A percentile compares a stretch with the other conserved stretches of the same genome.
These are phyloP conservation scores for Anagrus nilaparvatae DNA, from an alignment of 1,140 invertebrate species.

Conservation along the genomic window DNA sequence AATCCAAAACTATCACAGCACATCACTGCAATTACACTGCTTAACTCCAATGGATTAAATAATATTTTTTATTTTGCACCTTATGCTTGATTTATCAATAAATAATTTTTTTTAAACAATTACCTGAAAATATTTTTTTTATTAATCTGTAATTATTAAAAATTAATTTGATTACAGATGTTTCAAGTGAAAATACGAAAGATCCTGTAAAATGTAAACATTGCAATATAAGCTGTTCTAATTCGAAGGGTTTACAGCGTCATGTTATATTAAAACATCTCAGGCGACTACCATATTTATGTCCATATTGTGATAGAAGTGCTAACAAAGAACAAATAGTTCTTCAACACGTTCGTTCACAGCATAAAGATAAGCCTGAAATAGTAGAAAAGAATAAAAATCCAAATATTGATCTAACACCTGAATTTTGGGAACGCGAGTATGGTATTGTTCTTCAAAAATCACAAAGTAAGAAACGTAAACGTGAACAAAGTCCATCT, in stretches of 20 bases:
- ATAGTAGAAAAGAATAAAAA: conserved; percentile 23
- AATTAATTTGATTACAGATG: not conserved
- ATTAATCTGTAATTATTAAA: not conserved
- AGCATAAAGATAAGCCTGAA: conserved; percentile 25
- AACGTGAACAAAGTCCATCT: conserved; percentile 15
- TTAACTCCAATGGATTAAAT: too few relatives aligned
- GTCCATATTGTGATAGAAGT: conserved; percentile 37
- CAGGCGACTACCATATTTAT: conserved; percentile 30
- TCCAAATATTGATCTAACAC: conserved; percentile 22
- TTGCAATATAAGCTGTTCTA: conserved; percentile 28
- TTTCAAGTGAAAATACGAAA: not conserved
- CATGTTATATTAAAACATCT: conserved; percentile 36
- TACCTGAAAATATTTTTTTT: not conserved
- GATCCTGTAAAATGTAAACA: conserved; percentile 32
- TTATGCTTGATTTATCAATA: too few relatives aligned
- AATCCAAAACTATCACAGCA: too few relatives aligned
- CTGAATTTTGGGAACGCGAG: conserved; percentile 37
- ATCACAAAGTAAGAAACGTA: conserved; percentile 19
- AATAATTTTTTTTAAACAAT: not conserved
- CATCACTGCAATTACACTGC: too few relatives aligned
- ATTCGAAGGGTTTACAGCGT: conserved; percentile 33
- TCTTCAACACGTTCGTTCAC: conserved; percentile 27
- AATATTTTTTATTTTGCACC: too few relatives aligned
- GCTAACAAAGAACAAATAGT: conserved; percentile 27
- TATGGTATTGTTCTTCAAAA: conserved; percentile 26